Conservation (phyloP, 2,888 invertebrate species). For the Tridacna crocea region DNA sequence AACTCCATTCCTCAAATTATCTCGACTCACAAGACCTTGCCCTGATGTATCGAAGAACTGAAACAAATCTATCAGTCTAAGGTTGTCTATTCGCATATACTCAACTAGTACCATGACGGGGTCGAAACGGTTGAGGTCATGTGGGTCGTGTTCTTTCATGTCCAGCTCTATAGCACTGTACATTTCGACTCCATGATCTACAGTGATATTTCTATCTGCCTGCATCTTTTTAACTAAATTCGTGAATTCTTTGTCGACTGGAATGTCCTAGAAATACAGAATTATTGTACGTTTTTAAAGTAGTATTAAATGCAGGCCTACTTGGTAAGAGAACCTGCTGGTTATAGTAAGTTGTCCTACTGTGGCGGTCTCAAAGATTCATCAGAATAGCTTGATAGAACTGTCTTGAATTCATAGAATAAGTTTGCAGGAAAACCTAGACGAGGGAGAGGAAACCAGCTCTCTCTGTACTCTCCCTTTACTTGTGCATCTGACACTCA, state of each 20-base stretch:
- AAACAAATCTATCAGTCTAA: slow-evolving; percentile 79
- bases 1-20: slow-evolving; percentile 73
- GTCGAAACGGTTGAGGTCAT: slow-evolving; percentile 73
- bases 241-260: slow-evolving; percentile 58
- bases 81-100: slow-evolving; percentile 78
- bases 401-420: too few species aligned
- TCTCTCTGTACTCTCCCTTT: too few species aligned
- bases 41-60: slow-evolving; percentile 74
- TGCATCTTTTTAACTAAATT: slow-evolving; percentile 45
- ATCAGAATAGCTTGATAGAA: too few species aligned
- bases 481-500: too few species aligned
- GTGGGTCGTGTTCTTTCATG: slow-evolving; percentile 69
- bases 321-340: too few species aligned
- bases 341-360: too few species aligned
- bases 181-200: slow-evolving; percentile 60
- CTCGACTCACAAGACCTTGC: slow-evolving; percentile 70
- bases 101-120: slow-evolving; percentile 77
- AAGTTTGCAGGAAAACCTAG: too few species aligned
- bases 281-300: too few species aligned
- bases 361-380: too few species aligned
- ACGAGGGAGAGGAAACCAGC: too few species aligned
- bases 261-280: slow-evolving; percentile 44
- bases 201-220: slow-evolving; percentile 30
- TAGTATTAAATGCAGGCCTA: too few species aligned
- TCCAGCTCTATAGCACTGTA: slow-evolving; percentile 52